Percentiles rank a stretch among this genome's conserved stretches.
phyloP scores from a whole-genome alignment of 2,888 invertebrate species.

The Cheiracanthium punctorium region DNA sequence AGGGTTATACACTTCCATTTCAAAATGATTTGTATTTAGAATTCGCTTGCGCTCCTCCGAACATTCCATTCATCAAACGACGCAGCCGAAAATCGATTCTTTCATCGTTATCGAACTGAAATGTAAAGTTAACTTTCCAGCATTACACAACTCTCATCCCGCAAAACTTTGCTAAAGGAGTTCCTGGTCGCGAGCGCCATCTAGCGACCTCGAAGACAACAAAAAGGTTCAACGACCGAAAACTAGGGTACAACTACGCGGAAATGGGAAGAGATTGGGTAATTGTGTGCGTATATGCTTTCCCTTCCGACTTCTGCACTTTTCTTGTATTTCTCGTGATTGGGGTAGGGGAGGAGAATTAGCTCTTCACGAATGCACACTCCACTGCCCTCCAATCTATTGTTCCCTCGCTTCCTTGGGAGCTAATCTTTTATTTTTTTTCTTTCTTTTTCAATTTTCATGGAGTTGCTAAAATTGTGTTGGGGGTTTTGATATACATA shows the following conservation, averaged over 20 bases:
- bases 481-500: background rate
- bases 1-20: no score
- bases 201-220: conserved; percentile 16
- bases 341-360: conserved; percentile 16
- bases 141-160: background rate
- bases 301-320: conserved; percentile 23
- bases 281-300: background rate
- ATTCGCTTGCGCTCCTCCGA: no score
- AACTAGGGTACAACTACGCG: conserved; percentile 35
- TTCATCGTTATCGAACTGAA: background rate
- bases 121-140: background rate
- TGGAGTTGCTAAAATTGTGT: background rate
- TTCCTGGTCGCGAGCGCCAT: conserved; percentile 30
- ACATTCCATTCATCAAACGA: no score
- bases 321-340: conserved; percentile 24
- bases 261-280: conserved; percentile 34
- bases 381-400: conserved; percentile 33
- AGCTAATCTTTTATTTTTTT: background rate
- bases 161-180: background rate
- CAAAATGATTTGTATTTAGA: no score
- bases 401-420: background rate
- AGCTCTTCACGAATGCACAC: conserved; percentile 31
- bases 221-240: conserved; percentile 52
- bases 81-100: no score
- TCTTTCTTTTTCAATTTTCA: no score